Evolutionary conservation across 35 echinoderm and acorn worm genomes (phyloP).

Genomic region (Stichopus chloronotus): DNA sequence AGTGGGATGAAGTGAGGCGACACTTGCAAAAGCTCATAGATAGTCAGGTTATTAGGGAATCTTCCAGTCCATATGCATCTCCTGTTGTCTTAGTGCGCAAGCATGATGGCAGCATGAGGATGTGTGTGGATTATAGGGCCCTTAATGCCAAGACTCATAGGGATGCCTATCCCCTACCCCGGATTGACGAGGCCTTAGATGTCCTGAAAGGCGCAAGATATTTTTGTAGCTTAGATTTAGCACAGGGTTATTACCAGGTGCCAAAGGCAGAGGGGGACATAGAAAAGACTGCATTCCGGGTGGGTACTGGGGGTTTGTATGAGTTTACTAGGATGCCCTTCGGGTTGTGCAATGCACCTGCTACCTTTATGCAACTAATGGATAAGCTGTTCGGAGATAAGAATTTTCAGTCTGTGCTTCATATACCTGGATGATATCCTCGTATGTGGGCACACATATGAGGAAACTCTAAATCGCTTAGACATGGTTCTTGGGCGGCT

Average conservation of each 20-base stretch:
- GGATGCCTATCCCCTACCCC: too few species aligned
- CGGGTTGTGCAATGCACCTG: conserved; percentile 69
- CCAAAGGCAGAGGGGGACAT: not conserved
- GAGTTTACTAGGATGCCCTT: conserved; percentile 61
- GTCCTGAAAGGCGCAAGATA: too few species aligned
- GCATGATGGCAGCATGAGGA: conserved; percentile 31
- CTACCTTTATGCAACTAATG: conserved; percentile 71
- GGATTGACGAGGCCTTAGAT: too few species aligned
- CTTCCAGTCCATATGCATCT: conserved; percentile 48
- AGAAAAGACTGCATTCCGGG: conserved; percentile 8
- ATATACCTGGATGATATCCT: conserved; percentile 69
- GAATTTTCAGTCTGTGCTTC: conserved; percentile 61
- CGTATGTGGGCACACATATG: conserved; percentile 55
- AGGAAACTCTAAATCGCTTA: conserved; percentile 63
- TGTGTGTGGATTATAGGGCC: too few species aligned
- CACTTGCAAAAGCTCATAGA: conserved; percentile 21
- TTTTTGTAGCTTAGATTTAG: too few species aligned
- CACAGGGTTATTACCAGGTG: conserved; percentile 27
- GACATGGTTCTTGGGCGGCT: conserved; percentile 49
- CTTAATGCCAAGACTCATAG: too few species aligned
- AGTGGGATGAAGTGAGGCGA: conserved; percentile 47
- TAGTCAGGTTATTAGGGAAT: not conserved
- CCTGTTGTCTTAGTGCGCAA: conserved; percentile 62
- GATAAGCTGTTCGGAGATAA: conserved; percentile 55
- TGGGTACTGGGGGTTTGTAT: conserved; percentile 54